A percentile compares a stretch with the other conserved stretches of the same genome.
Evolutionary conservation across 2,888 invertebrate species (phyloP).

Genomic region (Drosophila falleni): DNA sequence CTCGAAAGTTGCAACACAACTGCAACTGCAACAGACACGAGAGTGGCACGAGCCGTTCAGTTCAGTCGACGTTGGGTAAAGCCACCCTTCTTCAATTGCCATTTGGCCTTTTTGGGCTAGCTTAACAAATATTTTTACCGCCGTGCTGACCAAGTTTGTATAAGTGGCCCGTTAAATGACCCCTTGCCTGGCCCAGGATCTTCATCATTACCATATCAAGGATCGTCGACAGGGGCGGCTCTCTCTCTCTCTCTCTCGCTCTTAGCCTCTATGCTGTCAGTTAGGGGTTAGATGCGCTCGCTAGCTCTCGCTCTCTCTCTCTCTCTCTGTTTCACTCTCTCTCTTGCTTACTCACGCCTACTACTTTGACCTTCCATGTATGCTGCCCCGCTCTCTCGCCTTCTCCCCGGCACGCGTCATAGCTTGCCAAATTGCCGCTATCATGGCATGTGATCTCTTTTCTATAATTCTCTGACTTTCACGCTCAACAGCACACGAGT

Average conservation of each 20-base stretch:
- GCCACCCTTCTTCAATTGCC: conserved; percentile 60
- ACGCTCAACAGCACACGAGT: conserved; percentile 77
- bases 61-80: conserved; percentile 16
- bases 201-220: conserved; percentile 77
- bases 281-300: conserved; percentile 68
- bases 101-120: conserved; percentile 12
- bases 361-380: conserved; percentile 57
- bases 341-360: conserved; percentile 57
- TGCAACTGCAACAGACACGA: conserved; percentile 65
- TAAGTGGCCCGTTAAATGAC: conserved; percentile 72
- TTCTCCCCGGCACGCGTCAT: conserved; percentile 61
- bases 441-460: conserved; percentile 82
- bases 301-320: conserved; percentile 1
- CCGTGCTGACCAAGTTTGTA: conserved; percentile 72
- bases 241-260: conserved; percentile 28
- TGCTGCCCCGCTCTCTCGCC: conserved; percentile 38
- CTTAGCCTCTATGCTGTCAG: conserved; percentile 8
- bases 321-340: background rate
- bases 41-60: conserved; percentile 57
- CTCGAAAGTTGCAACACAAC: conserved; percentile 67
- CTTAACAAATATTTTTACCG: conserved; percentile 76
- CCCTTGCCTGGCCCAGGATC: conserved; percentile 70
- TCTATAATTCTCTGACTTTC: conserved; percentile 85
- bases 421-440: conserved; percentile 83
- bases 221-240: conserved; percentile 65